These are phyloP conservation scores for Zosterops hypoxanthus DNA, from an alignment of 2,113 vertebrate species.

Conservation along the genomic window DNA sequence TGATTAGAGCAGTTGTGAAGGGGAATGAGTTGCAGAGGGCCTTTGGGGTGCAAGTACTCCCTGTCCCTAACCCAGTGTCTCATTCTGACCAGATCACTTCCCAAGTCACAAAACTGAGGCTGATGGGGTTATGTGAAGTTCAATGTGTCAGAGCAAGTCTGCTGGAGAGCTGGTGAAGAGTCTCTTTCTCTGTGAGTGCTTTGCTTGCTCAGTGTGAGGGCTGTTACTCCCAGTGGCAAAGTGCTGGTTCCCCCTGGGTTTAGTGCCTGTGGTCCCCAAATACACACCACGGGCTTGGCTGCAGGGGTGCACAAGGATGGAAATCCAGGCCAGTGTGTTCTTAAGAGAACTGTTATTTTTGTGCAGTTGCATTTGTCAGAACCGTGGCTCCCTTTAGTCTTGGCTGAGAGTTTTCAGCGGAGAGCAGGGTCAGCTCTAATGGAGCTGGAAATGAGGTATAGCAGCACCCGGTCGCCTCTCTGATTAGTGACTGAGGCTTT, in stretches of 20 bases:
- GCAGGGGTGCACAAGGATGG: not conserved
- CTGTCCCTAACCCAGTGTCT: not conserved
- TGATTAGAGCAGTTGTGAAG: not conserved
- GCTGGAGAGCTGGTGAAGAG: not conserved
- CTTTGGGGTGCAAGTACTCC: not conserved
- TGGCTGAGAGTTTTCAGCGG: rapidly evolving
- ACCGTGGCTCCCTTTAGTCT: not conserved
- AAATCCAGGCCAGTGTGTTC: not conserved
- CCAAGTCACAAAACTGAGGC: not conserved
- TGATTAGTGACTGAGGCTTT: conserved; percentile 3
- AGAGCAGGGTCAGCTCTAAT: not conserved
- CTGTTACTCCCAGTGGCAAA: not conserved
- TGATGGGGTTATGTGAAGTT: not conserved
- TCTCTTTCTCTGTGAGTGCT: not conserved
- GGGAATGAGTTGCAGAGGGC: not conserved
- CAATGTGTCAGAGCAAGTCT: not conserved
- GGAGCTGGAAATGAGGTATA: not conserved
- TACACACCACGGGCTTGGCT: rapidly evolving
- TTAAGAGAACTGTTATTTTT: not conserved
- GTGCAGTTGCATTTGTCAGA: not conserved
- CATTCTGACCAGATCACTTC: not conserved
- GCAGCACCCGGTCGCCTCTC: not conserved
- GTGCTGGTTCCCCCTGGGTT: not conserved
- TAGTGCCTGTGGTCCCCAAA: not conserved
- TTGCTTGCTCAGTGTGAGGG: not conserved